Evolutionary conservation across 2,113 vertebrate genomes (phyloP), one percentile per base, ranked within the genome.

Genomic region (Heterocephalus glaber): DNA sequence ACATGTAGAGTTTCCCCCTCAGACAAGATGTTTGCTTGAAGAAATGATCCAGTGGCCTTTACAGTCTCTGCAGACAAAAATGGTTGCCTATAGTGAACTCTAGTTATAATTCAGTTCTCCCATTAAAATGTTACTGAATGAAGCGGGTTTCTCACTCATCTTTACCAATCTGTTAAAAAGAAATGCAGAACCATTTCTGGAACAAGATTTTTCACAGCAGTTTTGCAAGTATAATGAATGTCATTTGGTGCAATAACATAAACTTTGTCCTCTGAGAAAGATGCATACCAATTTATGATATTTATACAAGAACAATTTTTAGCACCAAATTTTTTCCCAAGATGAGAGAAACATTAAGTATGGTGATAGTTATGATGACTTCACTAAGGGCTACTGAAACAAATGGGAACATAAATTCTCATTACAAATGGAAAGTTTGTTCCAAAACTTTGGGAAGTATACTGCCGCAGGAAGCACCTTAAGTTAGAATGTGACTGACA

Each of bases 401-500:
- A 82, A 86, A 94, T n/a, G 44, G n/a, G 30, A 20, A 68, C 41
- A 76, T 44, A 81, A 52, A 44, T 52, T 84, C 81, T 70, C 38
- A 9, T 1, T 13, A 10, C 12, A 60, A 20, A 35, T 60, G 19
- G 20, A 66, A 86, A 41, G 26, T 66, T 16, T 72, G 79, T 86
- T 79, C 22, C 24, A 86, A 79, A 86, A 93, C 87, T 96, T 98
- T 76, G 70, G 85, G 94, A 49, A 44, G 9, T 92, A 86, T 60
- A 84, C 81, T 96, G 86, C 65, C 38, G 77, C n/a, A 66, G 41
- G 81, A 93, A 96, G 72, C 0, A 0, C 63, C 63, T 76, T 92
- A 95, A 96, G 82, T 58, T 96, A 92, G 65, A 97, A 97, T 96
- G 20, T 41, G 91, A 30, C 74, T 95, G 92, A 92, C 94, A 92